These are phyloP conservation scores for Neosilurus hyrtlii DNA, from an alignment of 2,797 vertebrate genomes.

Conservation along the genomic window DNA sequence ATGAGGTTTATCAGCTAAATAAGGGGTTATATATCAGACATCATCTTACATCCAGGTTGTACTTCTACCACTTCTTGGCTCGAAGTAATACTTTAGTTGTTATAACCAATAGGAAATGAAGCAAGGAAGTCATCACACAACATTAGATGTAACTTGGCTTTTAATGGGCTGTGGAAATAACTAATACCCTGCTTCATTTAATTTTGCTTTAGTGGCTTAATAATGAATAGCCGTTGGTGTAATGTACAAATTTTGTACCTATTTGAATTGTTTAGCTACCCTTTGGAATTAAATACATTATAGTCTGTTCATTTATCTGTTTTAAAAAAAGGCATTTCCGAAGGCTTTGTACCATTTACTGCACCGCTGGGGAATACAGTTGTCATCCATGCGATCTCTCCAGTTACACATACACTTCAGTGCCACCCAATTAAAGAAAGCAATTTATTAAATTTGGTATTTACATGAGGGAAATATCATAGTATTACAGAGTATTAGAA, in stretches of 20 bases:
- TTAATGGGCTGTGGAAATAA: slow-evolving; percentile 69
- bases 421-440: neutral
- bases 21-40: slow-evolving; percentile 22
- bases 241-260: slow-evolving; percentile 69
- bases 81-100: slow-evolving; percentile 3
- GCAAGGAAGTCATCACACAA: slow-evolving; percentile 58
- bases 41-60: slow-evolving; percentile 10
- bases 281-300: slow-evolving; percentile 40
- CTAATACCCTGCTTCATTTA: slow-evolving; percentile 74
- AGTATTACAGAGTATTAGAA: neutral
- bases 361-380: slow-evolving; percentile 62
- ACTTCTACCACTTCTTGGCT: slow-evolving; percentile 1
- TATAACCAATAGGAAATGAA: slow-evolving; percentile 11
- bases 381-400: slow-evolving; percentile 31
- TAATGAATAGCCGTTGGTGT: slow-evolving; percentile 76
- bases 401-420: neutral
- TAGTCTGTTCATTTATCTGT: slow-evolving; percentile 70
- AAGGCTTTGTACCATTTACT: slow-evolving; percentile 57
- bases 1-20: slow-evolving; percentile 34
- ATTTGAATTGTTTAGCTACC: neutral
- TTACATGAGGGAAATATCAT: neutral
- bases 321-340: slow-evolving; percentile 60
- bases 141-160: slow-evolving; percentile 69
- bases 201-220: slow-evolving; percentile 75
- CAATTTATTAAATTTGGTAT: neutral